Conservation (phyloP, 2,113 vertebrate species). For the Coryphaenoides rupestris region DNA sequence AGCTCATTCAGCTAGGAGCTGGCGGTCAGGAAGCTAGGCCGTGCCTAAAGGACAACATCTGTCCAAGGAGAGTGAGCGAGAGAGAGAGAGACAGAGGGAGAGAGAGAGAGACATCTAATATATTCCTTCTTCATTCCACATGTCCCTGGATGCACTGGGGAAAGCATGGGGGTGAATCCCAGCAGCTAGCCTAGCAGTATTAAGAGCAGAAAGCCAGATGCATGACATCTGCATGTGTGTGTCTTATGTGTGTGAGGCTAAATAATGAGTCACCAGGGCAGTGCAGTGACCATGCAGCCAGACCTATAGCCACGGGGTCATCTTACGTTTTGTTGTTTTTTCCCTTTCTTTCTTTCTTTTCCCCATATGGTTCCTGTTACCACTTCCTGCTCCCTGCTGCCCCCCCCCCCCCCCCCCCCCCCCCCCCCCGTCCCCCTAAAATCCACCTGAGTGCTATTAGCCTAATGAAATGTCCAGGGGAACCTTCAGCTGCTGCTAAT, state of each 20-base stretch:
- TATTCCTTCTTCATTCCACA: conserved; percentile 26
- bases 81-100: conserved; percentile 10
- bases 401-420: conserved; percentile 18
- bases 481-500: conserved; percentile 23
- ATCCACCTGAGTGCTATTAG: conserved; percentile 41
- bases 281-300: conserved; percentile 11
- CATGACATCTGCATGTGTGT: too few species aligned
- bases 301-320: conserved; percentile 32
- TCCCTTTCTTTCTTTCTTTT: not conserved
- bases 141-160: not conserved
- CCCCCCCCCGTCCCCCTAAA: conserved; percentile 15
- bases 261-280: conserved; percentile 11
- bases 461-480: conserved; percentile 41
- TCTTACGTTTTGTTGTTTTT: conserved; percentile 30
- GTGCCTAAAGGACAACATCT: conserved; percentile 73
- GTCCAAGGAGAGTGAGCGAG: conserved; percentile 30
- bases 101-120: conserved; percentile 32
- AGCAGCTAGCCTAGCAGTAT: too few species aligned
- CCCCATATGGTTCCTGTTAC: conserved; percentile 53
- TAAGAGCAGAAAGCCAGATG: too few species aligned
- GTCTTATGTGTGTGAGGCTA: not conserved
- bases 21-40: conserved; percentile 70
- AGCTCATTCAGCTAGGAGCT: conserved; percentile 68
- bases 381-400: conserved; percentile 19
- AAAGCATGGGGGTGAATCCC: too few species aligned